These are phyloP conservation scores for Burhinus oedicnemus DNA, from an alignment of 2,113 vertebrate genomes.

Conservation along the genomic window DNA sequence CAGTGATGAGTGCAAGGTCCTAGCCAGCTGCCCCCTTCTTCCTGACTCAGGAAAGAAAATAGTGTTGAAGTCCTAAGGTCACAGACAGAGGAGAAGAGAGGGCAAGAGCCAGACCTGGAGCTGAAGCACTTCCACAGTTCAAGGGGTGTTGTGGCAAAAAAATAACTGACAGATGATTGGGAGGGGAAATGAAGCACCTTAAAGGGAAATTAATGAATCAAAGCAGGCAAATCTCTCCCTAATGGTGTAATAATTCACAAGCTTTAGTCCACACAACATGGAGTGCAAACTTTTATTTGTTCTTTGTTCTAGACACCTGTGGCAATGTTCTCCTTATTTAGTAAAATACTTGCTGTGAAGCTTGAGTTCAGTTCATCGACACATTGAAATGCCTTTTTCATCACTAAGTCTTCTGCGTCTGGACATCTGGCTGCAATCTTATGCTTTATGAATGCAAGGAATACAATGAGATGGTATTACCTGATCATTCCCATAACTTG, in stretches of 20 bases:
- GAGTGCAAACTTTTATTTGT: background rate
- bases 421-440: background rate
- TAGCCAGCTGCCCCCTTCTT: constrained; percentile 55
- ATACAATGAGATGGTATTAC: background rate
- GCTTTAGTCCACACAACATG: background rate
- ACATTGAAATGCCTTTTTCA: background rate
- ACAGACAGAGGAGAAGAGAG: constrained; percentile 52
- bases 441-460: background rate
- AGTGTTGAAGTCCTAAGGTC: constrained; percentile 64
- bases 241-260: background rate
- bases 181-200: constrained; percentile 42
- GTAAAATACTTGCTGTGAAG: background rate
- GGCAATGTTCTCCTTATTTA: background rate
- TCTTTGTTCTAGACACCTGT: background rate
- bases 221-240: constrained; percentile 23
- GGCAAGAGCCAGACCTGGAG: constrained; percentile 39
- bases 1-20: constrained; percentile 57
- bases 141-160: constrained; percentile 20
- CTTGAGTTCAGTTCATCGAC: background rate
- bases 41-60: constrained; percentile 71
- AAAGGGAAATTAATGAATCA: constrained; percentile 56
- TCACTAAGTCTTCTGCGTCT: background rate
- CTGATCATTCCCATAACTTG: background rate
- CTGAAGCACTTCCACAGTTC: constrained; percentile 52
- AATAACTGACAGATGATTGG: background rate